Evolutionary conservation across 30 jellyfish, hydroid and myxozoan genomes (phyloP), one percentile per base, ranked within the genome.

Genomic region (Sanderia malayensis): DNA sequence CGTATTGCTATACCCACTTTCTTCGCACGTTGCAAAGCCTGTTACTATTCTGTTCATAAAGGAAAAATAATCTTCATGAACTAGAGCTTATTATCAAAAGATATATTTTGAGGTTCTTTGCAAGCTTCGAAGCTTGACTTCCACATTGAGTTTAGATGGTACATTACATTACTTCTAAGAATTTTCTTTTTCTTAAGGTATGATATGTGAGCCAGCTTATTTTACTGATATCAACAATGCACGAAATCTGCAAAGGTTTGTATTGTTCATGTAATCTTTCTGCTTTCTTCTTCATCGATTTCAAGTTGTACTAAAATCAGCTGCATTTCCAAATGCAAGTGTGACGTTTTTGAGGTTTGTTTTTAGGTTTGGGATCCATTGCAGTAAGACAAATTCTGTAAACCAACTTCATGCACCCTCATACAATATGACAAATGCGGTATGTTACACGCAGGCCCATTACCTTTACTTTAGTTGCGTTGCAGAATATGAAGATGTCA

Each of bases 401-500:
- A 27, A 46, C 24, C 28, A 28, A 26, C 71, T 90, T 10, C 84
- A 90, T 49, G 69, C 95, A 9, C 97, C 97, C 0, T 82, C 97
- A 10, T 90, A 61, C 66, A 66, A 90, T 67, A 72, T 81, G 1
- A 13, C 45, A 46, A 55, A 55, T 24, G 76, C 76, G 1, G 44
- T 80, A 10, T 90, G 97, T 30, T 69, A 30, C 66, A 31, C 79
- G 13, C 97, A 90, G 71, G 65, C 64, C 2, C 85, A 90, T 33
- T 30, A 66, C 28, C 29, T 63, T 31, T 67, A 76, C 53, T 90
- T 58, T 49, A 90, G 97, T 67, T 90, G 97, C 49, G 89, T 72
- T 57, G 81, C 80, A 2, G 87, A 78, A 18, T 41, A 19, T n/a
- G 44, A 46, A 47, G 22, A 61, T 19, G 30, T 49, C n/a, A 74